These are phyloP conservation scores for Oscheius onirici DNA, from an alignment of 2,888 invertebrate genomes.

Conservation along the genomic window DNA sequence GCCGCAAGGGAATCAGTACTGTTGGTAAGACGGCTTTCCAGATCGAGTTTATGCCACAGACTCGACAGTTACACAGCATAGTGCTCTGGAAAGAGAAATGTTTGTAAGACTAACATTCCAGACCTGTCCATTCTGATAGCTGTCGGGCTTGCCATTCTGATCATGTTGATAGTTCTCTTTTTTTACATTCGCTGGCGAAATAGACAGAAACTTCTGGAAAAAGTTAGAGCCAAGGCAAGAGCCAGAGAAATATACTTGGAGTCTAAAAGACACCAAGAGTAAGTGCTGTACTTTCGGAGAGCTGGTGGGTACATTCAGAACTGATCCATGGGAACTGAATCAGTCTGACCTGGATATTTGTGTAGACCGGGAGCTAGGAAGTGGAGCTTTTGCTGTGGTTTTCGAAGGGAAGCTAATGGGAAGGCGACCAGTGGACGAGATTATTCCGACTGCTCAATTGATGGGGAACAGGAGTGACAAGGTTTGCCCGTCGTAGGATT, in stretches of 20 bases:
- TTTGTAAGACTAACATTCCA: too few relatives aligned
- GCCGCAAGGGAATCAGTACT: constrained; percentile 4
- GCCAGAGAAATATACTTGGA: not conserved
- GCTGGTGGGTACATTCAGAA: not conserved
- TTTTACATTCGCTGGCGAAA: constrained; percentile 5
- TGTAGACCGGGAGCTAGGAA: constrained; percentile 54
- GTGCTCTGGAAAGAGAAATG: too few relatives aligned
- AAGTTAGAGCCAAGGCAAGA: not conserved
- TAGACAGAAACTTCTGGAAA: constrained; percentile 1
- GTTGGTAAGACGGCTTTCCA: too few relatives aligned
- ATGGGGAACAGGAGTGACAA: constrained; percentile 3
- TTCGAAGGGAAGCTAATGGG: constrained; percentile 57
- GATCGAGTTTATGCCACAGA: too few relatives aligned
- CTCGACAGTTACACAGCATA: too few relatives aligned
- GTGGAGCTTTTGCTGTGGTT: constrained; percentile 62
- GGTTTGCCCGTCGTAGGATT: too few relatives aligned
- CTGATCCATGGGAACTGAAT: constrained; percentile 51
- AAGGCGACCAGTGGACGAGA: not conserved
- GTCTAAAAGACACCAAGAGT: not conserved
- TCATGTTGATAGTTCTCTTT: constrained; percentile 1
- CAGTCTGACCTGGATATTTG: constrained; percentile 45
- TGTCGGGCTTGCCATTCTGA: constrained; percentile 4
- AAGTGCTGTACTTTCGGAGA: not conserved
- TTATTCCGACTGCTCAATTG: constrained; percentile 9
- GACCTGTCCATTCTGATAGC: constrained; percentile 10